Conservation (phyloP, 1,140 invertebrate genomes). For the Heliconius hewitsoni region DNA sequence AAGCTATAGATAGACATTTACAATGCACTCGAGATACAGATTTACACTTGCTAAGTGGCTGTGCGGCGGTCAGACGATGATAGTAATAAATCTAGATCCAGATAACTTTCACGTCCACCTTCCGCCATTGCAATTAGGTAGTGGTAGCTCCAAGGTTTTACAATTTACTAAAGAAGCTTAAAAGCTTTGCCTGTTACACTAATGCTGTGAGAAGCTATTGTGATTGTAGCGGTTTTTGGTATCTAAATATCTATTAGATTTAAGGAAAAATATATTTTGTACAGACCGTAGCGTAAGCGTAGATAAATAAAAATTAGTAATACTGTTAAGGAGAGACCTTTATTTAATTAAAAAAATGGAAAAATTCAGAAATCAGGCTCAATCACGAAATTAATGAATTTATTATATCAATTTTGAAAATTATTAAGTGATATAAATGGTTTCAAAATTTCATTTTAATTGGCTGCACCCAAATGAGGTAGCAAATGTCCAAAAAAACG, state of each 20-base stretch:
- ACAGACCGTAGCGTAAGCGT: too few species aligned
- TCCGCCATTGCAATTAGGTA: conserved; percentile 47
- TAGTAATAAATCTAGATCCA: conserved; percentile 52
- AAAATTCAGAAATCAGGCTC: too few species aligned
- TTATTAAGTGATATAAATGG: background rate
- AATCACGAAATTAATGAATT: background rate
- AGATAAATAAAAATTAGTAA: too few species aligned
- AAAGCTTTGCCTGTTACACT: conserved; percentile 2
- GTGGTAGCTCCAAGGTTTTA: conserved; percentile 18
- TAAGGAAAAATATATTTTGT: too few species aligned
- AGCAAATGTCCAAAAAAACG: background rate
- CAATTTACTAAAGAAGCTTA: conserved; percentile 12
- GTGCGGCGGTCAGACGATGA: conserved; percentile 50
- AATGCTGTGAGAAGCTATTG: background rate
- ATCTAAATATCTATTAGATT: too few species aligned
- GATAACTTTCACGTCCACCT: conserved; percentile 52
- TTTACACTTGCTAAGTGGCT: conserved; percentile 47
- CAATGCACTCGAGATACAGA: conserved; percentile 25
- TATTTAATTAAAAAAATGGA: too few species aligned
- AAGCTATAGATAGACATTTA: conserved; percentile 13
- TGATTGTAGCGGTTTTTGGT: background rate
- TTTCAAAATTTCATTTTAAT: background rate
- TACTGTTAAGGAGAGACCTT: too few species aligned
- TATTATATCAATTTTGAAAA: background rate
- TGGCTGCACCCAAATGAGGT: background rate